These are phyloP conservation scores for Ormyrus nitidulus DNA, from an alignment of 2,888 invertebrate species.

Conservation along the genomic window DNA sequence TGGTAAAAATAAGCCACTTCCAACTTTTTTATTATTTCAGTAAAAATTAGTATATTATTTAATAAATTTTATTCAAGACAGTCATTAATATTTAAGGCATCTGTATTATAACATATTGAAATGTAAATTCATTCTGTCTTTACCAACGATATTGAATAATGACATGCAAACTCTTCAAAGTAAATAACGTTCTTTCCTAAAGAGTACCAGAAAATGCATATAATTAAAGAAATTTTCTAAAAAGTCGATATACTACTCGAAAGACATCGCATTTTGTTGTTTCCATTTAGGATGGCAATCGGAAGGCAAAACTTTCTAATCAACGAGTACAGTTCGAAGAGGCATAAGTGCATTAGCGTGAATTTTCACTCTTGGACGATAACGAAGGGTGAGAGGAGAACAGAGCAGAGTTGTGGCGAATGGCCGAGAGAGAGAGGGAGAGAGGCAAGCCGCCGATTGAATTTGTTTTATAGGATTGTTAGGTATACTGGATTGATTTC, in stretches of 20 bases:
- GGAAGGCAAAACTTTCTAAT: neutral
- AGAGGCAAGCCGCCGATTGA: slow-evolving; percentile 7
- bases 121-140: no score
- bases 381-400: neutral
- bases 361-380: slow-evolving; percentile 14
- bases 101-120: no score
- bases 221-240: neutral
- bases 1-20: no score
- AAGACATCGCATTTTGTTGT: neutral
- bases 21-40: no score
- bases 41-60: no score
- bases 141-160: no score
- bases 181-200: neutral
- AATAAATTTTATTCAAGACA: no score
- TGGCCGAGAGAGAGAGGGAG: neutral
- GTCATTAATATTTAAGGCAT: no score
- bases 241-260: neutral
- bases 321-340: neutral
- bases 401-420: neutral
- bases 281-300: neutral
- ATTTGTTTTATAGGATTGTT: slow-evolving; percentile 40
- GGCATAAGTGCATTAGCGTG: slow-evolving; percentile 25
- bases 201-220: neutral
- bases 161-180: neutral
- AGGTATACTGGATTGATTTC: slow-evolving; percentile 17